Percentiles rank a stretch among this genome's conserved stretches.
These are phyloP conservation scores for Peromyscus californicus DNA, from an alignment of 2,113 vertebrate genomes.

Conservation along the genomic window DNA sequence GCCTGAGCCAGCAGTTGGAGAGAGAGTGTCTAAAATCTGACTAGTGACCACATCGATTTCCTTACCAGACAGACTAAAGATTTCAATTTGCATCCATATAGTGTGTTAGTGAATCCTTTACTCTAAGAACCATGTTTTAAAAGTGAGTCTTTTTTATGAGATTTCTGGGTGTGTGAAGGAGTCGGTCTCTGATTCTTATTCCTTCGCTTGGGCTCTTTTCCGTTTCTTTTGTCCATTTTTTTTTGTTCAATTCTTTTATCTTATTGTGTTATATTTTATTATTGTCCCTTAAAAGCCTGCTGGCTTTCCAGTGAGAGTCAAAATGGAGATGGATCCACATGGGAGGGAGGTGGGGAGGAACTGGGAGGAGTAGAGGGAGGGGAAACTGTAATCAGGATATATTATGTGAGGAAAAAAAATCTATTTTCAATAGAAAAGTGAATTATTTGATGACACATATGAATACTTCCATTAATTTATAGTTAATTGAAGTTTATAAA, in stretches of 20 bases:
- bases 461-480: background rate
- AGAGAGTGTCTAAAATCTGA: background rate
- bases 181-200: background rate
- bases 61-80: background rate
- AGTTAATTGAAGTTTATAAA: background rate
- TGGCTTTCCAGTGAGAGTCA: background rate
- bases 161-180: background rate
- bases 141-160: background rate
- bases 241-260: background rate
- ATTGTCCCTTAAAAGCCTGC: background rate
- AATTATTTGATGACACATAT: background rate
- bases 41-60: background rate
- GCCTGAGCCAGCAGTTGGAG: rapidly evolving
- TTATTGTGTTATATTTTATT: no score
- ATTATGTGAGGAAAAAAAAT: background rate
- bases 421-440: background rate
- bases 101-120: background rate
- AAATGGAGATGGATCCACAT: background rate
- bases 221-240: background rate
- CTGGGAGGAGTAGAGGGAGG: background rate
- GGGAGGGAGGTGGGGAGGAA: background rate
- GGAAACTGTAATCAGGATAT: background rate
- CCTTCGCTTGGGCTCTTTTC: background rate
- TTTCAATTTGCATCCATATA: background rate
- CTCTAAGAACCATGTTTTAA: background rate